Evolutionary conservation across 2,888 invertebrate species (phyloP), one percentile per base, ranked within the genome.

Genomic region (Ypsolopha sequella): DNA sequence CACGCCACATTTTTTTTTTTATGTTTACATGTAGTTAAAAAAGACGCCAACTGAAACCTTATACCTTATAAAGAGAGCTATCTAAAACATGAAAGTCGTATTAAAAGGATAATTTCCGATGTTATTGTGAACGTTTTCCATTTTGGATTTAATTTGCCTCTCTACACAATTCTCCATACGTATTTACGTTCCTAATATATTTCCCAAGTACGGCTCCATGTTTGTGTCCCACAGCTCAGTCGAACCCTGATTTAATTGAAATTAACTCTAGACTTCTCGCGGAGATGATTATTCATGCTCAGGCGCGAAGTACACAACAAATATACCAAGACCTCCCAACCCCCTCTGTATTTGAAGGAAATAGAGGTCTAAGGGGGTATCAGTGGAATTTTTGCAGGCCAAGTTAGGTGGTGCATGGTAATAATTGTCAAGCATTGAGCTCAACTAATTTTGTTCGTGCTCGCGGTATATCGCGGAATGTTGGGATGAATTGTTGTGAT

Each of bases 161-260:
- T 24, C 4, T 24, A 24, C 24, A 24, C 2, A 24, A 24, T 3
- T 24, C 24, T 24, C 2, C 24, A 24, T 24, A 24, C 24, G 24
- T 24, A 24, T 24, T 24, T 24, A 24, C 4, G 24, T 24, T 3
- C 24, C 24, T 24, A 3, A 24, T 24, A 24, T 24, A 24, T 3
- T 24, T 24, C 2, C 2, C 24, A 24, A 24, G 24, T 24, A 24
- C 2, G 4, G 24, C 24, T 24, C 24, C 24, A 24, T 24, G 24
- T 24, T 24, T 24, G 24, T 24, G 24, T 7, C 34, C 46, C 46
- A n/a, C 6, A n/a, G 34, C 34, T 36, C 36, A 36, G 47, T 47
- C 47, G 36, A 47, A 36, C 14, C 47, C 13, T 36, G 47, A 36
- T 47, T 47, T 47, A 47, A 47, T 47, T 47, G 47, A 47, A 36